These are phyloP conservation scores for Chunga burmeisteri DNA, from an alignment of 2,113 vertebrate genomes.

Conservation along the genomic window DNA sequence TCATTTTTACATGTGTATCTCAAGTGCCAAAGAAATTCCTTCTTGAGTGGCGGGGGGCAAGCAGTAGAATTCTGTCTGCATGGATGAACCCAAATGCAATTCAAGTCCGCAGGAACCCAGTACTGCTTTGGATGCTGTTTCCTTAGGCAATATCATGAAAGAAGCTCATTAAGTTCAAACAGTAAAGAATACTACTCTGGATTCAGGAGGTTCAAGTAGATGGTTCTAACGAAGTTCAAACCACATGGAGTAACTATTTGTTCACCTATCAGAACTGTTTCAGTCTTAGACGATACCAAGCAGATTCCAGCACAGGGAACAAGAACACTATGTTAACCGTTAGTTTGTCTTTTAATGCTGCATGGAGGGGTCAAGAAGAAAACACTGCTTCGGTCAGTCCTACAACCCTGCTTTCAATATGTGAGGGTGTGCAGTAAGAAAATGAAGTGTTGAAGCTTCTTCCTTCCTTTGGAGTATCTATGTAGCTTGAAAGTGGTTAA, in stretches of 20 bases:
- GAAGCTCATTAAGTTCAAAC: background rate
- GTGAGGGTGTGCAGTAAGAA: background rate
- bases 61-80: background rate
- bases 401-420: background rate
- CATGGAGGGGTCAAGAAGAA: background rate
- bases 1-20: background rate
- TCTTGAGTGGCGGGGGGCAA: background rate
- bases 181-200: background rate
- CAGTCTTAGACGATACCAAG: background rate
- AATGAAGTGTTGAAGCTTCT: background rate
- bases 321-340: background rate
- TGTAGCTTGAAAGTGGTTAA: background rate
- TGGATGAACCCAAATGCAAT: background rate
- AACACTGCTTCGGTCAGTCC: background rate
- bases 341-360: background rate
- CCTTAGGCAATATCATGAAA: background rate
- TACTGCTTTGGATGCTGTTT: background rate
- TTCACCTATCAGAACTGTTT: background rate
- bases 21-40: background rate
- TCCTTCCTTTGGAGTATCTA: background rate
- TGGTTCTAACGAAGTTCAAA: background rate
- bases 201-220: background rate
- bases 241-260: background rate
- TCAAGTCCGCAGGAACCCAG: background rate
- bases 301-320: background rate